phyloP scores from a whole-genome alignment of 2,797 vertebrate species.

The Liasis olivaceus region DNA sequence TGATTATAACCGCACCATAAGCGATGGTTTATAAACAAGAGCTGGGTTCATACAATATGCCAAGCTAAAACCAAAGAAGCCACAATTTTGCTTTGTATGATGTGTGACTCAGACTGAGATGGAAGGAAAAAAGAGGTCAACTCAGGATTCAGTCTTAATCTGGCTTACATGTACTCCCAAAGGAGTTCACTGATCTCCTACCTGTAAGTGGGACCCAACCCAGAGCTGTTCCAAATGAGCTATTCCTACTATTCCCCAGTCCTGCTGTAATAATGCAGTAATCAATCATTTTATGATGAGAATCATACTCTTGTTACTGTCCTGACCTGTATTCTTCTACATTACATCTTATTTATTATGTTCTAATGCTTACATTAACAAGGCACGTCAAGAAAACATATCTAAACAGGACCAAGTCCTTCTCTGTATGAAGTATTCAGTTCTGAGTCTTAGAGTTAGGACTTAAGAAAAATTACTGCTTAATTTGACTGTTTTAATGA shows the following conservation, averaged over 20 bases:
- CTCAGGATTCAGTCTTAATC: background rate
- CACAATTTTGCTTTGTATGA: background rate
- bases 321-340: background rate
- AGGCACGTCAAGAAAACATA: background rate
- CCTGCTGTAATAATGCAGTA: background rate
- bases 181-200: background rate
- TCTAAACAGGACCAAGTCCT: background rate
- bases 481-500: background rate
- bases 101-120: background rate
- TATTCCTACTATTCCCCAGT: background rate
- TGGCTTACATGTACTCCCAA: background rate
- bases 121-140: background rate
- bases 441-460: background rate
- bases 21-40: background rate
- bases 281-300: background rate
- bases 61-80: background rate
- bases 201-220: background rate
- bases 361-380: background rate
- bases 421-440: background rate
- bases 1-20: background rate
- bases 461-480: background rate
- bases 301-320: background rate
- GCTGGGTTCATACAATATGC: background rate
- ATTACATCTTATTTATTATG: background rate
- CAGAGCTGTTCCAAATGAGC: background rate